These are phyloP conservation scores for Glyptemys insculpta DNA, from an alignment of 2,797 vertebrate species.

Conservation along the genomic window DNA sequence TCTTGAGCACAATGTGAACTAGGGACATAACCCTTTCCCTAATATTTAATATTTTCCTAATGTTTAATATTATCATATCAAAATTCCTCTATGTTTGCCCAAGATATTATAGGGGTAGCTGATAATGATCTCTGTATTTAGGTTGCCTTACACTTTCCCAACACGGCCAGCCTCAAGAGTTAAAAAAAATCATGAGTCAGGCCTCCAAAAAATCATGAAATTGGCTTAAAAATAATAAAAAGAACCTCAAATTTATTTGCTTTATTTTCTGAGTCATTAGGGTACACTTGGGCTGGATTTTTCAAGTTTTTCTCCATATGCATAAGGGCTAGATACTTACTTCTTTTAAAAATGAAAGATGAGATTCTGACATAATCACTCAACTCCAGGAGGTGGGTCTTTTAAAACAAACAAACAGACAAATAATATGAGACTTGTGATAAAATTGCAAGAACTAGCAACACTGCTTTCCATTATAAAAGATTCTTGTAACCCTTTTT, in stretches of 20 bases:
- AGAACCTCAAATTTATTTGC: background rate
- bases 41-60: background rate
- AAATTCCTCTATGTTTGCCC: background rate
- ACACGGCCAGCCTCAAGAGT: background rate
- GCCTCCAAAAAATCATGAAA: background rate
- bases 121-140: background rate
- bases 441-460: background rate
- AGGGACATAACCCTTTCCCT: background rate
- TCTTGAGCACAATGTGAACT: background rate
- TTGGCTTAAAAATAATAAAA: background rate
- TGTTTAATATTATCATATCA: background rate
- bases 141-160: background rate
- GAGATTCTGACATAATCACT: background rate
- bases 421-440: background rate
- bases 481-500: background rate
- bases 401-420: background rate
- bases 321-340: background rate
- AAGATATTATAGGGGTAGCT: background rate
- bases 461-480: background rate
- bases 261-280: background rate
- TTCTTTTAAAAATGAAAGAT: background rate
- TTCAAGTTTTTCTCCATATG: background rate
- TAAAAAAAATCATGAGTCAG: background rate
- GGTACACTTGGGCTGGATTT: background rate
- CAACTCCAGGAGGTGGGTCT: background rate